Conservation (phyloP, 2,113 vertebrate species). For the Phalacrocorax brasilianus region DNA sequence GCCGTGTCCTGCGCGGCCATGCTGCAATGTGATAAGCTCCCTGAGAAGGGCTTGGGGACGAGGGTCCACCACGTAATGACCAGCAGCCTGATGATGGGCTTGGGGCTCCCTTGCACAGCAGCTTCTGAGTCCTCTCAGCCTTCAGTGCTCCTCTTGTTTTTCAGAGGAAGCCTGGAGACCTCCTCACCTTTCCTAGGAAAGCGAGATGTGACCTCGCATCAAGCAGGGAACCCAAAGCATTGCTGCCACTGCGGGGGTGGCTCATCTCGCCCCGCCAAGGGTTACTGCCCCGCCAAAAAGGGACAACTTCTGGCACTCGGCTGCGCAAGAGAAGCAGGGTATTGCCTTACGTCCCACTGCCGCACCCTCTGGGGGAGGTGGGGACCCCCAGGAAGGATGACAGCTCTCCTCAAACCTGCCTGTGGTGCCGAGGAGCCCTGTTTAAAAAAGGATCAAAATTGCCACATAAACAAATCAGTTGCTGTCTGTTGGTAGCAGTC, state of each 20-base stretch:
- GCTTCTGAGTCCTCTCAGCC: neutral
- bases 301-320: neutral
- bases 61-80: neutral
- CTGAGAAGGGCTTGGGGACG: neutral
- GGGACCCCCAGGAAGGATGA: neutral
- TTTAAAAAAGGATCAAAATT: neutral
- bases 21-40: neutral
- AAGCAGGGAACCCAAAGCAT: neutral
- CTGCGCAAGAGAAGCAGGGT: neutral
- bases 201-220: fast-evolving
- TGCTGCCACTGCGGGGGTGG: too few relatives aligned
- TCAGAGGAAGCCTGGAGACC: neutral
- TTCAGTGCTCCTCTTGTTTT: neutral
- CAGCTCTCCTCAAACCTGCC: neutral
- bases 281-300: neutral
- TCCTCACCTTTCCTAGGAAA: neutral
- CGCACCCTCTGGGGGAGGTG: fast-evolving
- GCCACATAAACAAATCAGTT: fast-evolving
- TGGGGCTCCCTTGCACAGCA: neutral
- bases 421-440: neutral
- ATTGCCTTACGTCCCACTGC: too few relatives aligned
- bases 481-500: neutral
- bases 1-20: neutral
- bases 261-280: neutral
- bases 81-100: neutral